A percentile compares a stretch with the other conserved stretches of the same genome.
phyloP scores from a whole-genome alignment of 2,797 vertebrate species.

The Macropus fuliginosus region DNA sequence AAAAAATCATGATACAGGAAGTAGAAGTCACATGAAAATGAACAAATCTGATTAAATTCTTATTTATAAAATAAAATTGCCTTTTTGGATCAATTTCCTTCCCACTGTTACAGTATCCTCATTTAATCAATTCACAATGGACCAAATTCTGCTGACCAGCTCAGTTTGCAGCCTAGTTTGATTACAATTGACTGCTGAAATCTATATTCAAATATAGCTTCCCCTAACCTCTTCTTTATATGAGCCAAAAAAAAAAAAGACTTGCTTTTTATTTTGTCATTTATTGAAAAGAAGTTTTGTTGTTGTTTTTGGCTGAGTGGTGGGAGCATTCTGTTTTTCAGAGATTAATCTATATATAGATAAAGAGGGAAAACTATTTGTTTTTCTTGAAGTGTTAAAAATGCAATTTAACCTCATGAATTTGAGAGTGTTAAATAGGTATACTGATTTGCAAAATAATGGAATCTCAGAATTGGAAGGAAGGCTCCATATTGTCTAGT shows the following conservation, averaged over 20 bases:
- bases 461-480: background rate
- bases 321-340: slow-evolving; percentile 23
- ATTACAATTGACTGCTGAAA: slow-evolving; percentile 61
- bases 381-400: slow-evolving; percentile 17
- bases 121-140: slow-evolving; percentile 55
- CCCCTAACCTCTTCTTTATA: slow-evolving; percentile 43
- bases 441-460: background rate
- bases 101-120: slow-evolving; percentile 13
- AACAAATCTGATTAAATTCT: slow-evolving; percentile 64
- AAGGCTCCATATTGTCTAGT: background rate
- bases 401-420: slow-evolving; percentile 18
- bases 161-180: slow-evolving; percentile 49
- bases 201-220: slow-evolving; percentile 62
- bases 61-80: slow-evolving; percentile 60
- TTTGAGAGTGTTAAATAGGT: background rate
- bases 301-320: slow-evolving; percentile 59
- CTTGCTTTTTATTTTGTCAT: background rate
- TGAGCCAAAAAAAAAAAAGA: slow-evolving; percentile 48
- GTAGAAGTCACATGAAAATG: slow-evolving; percentile 52
- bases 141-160: slow-evolving; percentile 60
- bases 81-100: slow-evolving; percentile 74
- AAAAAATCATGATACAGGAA: slow-evolving; percentile 2
- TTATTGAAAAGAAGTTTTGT: slow-evolving; percentile 14
- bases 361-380: background rate
- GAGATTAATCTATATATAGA: slow-evolving; percentile 43